Percentiles rank a stretch among this genome's conserved stretches.
These are phyloP conservation scores for Augochlora pura DNA, from an alignment of 1,140 invertebrate species.

Conservation along the genomic window DNA sequence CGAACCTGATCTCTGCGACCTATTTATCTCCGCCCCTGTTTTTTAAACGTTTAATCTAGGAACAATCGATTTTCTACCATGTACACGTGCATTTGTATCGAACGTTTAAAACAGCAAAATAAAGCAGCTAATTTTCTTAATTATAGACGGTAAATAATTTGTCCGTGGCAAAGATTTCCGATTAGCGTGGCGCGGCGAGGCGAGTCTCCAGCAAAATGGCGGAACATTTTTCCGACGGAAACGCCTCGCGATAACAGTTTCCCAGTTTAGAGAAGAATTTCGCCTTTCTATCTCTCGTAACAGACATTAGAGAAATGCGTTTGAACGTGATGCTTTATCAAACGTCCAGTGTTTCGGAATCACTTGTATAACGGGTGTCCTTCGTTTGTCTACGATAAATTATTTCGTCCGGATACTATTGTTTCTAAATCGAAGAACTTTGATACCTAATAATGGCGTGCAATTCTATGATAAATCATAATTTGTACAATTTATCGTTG, in stretches of 20 bases:
- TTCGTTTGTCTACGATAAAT: too few relatives aligned
- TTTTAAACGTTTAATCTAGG: background rate
- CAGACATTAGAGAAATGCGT: background rate
- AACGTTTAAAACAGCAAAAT: background rate
- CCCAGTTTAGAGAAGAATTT: background rate
- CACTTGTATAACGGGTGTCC: background rate
- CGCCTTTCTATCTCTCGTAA: background rate
- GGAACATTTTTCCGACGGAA: background rate
- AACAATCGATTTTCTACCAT: background rate
- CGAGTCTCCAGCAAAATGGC: background rate
- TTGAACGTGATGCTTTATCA: background rate
- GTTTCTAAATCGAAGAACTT: too few relatives aligned
- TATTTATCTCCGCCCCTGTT: too few relatives aligned
- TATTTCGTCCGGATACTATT: too few relatives aligned
- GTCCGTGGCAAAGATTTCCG: background rate
- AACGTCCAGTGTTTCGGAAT: background rate
- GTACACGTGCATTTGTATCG: too few relatives aligned
- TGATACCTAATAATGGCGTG: too few relatives aligned
- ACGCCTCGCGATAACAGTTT: background rate
- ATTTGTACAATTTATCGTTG: too few relatives aligned
- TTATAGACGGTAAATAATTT: background rate
- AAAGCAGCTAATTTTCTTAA: background rate
- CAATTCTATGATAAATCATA: too few relatives aligned
- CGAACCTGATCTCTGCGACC: too few relatives aligned
- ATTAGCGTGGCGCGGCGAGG: background rate